Evolutionary conservation across 2,888 invertebrate species (phyloP).

Genomic region (Dryomyza anilis): DNA sequence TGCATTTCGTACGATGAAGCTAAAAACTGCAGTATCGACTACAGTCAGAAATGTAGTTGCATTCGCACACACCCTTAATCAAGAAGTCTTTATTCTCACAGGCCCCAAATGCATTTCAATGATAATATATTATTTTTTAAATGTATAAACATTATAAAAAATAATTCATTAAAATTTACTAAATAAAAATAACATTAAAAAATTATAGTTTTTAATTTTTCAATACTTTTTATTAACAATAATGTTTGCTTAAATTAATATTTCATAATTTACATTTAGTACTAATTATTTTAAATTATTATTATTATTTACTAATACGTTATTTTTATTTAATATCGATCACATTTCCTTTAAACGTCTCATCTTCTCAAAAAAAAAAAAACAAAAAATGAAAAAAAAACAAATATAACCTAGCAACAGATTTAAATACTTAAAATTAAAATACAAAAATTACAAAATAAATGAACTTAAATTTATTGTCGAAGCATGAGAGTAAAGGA

Average conservation of each 20-base stretch:
- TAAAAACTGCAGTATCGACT: no score
- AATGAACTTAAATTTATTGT: slow-evolving; percentile 35
- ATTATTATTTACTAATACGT: slow-evolving; percentile 9
- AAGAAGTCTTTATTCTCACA: no score
- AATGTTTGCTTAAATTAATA: not conserved
- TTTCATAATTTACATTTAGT: slow-evolving; percentile 8
- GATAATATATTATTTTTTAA: no score
- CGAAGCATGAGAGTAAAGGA: slow-evolving; percentile 26
- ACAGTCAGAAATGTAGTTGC: no score
- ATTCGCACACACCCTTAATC: no score
- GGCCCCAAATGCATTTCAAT: no score
- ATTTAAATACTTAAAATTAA: not conserved
- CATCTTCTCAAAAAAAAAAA: slow-evolving; percentile 17
- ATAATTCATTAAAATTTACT: not conserved
- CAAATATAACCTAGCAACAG: slow-evolving; percentile 8
- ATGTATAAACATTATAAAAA: no score
- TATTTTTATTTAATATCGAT: slow-evolving; percentile 50
- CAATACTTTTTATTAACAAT: slow-evolving; percentile 11
- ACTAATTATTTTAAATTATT: slow-evolving; percentile 5
- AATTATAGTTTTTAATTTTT: no score
- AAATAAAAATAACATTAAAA: slow-evolving; percentile 5
- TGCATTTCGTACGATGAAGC: no score
- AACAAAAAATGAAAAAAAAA: no score
- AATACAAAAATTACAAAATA: slow-evolving; percentile 11
- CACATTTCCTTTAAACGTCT: slow-evolving; percentile 53